Conservation (phyloP, 2,888 invertebrate species). For the Neocrepidodera transversa region DNA sequence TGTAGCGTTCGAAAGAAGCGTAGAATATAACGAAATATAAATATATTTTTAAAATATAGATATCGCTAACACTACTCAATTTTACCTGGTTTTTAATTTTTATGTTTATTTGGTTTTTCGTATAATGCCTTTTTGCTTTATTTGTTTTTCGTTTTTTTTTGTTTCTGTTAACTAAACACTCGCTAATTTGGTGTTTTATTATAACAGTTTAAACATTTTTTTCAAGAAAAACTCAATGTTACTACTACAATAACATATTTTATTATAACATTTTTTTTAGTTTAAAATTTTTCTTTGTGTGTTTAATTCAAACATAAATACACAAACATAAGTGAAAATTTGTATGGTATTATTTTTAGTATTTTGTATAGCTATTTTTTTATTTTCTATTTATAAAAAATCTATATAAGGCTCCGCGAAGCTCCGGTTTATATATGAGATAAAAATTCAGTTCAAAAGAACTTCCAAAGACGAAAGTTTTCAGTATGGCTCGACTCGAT, state of each 20-base stretch:
- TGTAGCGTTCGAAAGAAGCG: conserved; percentile 32
- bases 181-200: conserved; percentile 12
- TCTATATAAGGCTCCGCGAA: too few relatives aligned
- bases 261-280: not conserved
- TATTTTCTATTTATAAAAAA: too few relatives aligned
- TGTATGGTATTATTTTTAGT: too few relatives aligned
- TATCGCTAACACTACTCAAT: conserved; percentile 41
- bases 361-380: too few relatives aligned
- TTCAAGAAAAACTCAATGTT: not conserved
- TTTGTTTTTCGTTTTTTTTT: conserved; percentile 42
- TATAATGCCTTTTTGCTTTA: conserved; percentile 54
- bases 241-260: not conserved
- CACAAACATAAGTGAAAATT: too few relatives aligned
- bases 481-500: too few relatives aligned
- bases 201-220: conserved; percentile 1
- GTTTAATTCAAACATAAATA: too few relatives aligned
- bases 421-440: too few relatives aligned
- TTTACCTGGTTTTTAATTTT: conserved; percentile 40
- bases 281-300: too few relatives aligned
- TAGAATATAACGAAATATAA: conserved; percentile 20
- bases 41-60: not conserved
- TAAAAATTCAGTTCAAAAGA: too few relatives aligned
- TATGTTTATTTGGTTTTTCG: conserved; percentile 39
- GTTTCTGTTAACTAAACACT: conserved; percentile 26
- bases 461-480: too few relatives aligned